Evolutionary conservation across 2,113 vertebrate genomes (phyloP).

Genomic region (Bolborhynchus lineola): DNA sequence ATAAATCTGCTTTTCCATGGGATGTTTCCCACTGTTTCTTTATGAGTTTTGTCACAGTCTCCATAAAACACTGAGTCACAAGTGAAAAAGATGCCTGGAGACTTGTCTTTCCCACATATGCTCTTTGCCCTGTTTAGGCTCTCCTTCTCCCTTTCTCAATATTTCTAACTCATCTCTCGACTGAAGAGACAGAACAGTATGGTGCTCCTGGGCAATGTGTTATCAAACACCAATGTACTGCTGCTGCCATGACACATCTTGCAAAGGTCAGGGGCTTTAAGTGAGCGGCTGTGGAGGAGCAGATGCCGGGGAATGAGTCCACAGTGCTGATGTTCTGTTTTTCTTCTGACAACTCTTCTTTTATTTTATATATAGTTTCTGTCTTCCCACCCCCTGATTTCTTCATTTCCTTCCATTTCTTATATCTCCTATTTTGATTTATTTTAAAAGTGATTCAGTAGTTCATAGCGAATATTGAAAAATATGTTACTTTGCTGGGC

Average conservation of each 20-base stretch:
- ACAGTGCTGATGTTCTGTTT: neutral
- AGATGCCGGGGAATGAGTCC: fast-evolving
- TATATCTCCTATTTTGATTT: neutral
- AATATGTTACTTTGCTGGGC: neutral
- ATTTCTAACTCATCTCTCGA: neutral
- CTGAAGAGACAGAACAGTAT: neutral
- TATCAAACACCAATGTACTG: fast-evolving
- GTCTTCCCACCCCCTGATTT: neutral
- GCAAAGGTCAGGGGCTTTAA: fast-evolving
- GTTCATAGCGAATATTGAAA: neutral
- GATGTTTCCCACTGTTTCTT: neutral
- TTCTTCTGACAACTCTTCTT: neutral
- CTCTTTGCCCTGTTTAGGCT: neutral
- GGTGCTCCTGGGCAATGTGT: fast-evolving
- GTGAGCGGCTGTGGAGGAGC: neutral
- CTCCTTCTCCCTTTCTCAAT: neutral
- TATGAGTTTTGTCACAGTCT: neutral
- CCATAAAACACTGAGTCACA: neutral
- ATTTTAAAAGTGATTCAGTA: neutral
- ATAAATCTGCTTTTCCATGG: neutral
- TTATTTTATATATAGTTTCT: neutral
- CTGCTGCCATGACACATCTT: neutral
- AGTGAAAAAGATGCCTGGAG: neutral
- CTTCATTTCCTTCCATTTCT: neutral
- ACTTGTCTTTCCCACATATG: neutral